Base-by-base conservation (phyloP, 2,888 invertebrate genomes). In the Mesochorus sp. region DNA sequence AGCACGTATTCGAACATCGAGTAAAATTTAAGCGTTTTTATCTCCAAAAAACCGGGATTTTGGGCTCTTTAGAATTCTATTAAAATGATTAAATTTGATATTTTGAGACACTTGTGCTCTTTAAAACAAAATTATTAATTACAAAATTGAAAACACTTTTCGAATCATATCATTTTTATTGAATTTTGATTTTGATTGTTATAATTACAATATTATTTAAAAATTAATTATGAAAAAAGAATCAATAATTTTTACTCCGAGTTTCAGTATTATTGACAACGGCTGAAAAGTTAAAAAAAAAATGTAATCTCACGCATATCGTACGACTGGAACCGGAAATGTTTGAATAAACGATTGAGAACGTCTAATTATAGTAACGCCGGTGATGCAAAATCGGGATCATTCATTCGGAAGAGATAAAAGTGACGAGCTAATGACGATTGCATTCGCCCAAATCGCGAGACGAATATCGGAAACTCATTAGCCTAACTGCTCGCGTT, bases 361-460 rank as follows among this genome's bases (percentile, higher is more conserved):
- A n/a, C 14, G 37, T 64, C n/a, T 28, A 62, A 55, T 62, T 14
- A n/a, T n/a, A 39, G 19, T 19, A 55, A 26, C 44, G 47, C 21
- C 34, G 19, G 6, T 57, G 14, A 21, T 12, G 21, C 17, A 39
- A 19, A 47, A 62, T 55, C 10, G 6, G 34, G 67, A 21, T 66
- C 71, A 3, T 34, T 28, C 76, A 14, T 19, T 37, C 12, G 71
- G 64, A 72, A 76, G 76, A 71, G 71, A 76, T 72, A 70, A 42
- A 12, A 70, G 37, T 14, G 12, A 14, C 10, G 10, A 4, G 55
- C n/a, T 17, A 2, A 19, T 26, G 62, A 3, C 3, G 3, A 5
- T 37, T 42, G 31, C 19, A 21, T 31, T 26, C 2, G 37, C 14
- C 17, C 5, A 39, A 28, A 21, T 31, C 39, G n/a, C 17, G 21